Base-by-base conservation (phyloP, 2,797 vertebrate genomes). In the Cichlasoma orientale region DNA sequence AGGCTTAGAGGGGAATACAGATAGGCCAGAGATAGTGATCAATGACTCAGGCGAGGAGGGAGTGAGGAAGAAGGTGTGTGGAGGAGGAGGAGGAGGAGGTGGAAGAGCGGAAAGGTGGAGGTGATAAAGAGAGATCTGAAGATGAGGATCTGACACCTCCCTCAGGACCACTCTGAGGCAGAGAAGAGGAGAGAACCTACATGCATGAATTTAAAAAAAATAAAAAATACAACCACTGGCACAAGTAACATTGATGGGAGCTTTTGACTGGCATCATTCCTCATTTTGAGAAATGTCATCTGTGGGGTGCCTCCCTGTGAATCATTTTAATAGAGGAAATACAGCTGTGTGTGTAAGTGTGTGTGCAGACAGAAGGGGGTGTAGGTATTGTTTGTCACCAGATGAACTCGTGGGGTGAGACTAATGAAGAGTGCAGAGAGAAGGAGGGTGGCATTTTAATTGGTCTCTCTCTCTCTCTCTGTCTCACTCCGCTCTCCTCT, bases 361-460 rank as follows among this genome's bases (percentile, higher is more conserved):
- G 88, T 57, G 79, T 25, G 56, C 55, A 78, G 83, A 80, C 75
- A 58, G 75, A 86, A 74, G 79, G 82, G 80, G 87, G 90, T 80
- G 90, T 88, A 89, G 90, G 91, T 92, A 92, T 91, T 93, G 92
- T 93, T 93, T 94, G 94, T 93, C 91, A 90, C 91, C 82, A 90
- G 91, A 91, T 93, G 91, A 94, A 93, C 92, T 93, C 90, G 73
- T 91, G 91, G 91, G 91, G 89, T 92, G 90, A 93, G 86, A 92
- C 93, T 94, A 95, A 93, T 94, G 92, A 95, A 92, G 89, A 92
- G 90, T 88, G 86, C 77, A 88, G 88, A 86, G 89, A 92, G 85
- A 88, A 85, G 88, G 87, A 92, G 92, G 93, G 90, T 90, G 89
- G 91, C 91, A 91, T 93, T 93, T 94, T 93, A 94, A 95, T 93